A percentile compares a stretch with the other conserved stretches of the same genome.
Conservation (phyloP, 2,113 vertebrate species). For the Shinisaurus crocodilurus region DNA sequence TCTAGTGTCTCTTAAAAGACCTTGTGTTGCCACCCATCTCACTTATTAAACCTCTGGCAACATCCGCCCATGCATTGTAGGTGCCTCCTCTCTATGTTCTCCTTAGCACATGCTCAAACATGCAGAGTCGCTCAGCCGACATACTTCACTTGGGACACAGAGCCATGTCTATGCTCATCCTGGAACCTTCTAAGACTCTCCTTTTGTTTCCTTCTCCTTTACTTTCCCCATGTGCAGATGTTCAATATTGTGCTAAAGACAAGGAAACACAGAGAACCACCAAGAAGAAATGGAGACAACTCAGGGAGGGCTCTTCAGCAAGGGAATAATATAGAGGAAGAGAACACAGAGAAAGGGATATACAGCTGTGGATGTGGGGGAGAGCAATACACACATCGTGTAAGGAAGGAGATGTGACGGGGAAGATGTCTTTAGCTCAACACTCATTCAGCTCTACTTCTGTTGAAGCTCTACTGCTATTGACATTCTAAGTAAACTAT, state of each 20-base stretch:
- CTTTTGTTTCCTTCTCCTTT: background rate
- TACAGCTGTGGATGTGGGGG: background rate
- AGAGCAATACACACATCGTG: background rate
- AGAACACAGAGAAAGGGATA: slow-evolving; percentile 1
- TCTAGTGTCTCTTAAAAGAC: background rate
- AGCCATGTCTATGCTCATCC: background rate
- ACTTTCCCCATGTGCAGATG: background rate
- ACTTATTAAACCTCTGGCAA: background rate
- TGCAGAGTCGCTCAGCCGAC: background rate
- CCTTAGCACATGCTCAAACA: background rate
- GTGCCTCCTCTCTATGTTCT: background rate
- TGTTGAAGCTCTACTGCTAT: background rate
- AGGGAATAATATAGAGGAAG: background rate
- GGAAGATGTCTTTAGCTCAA: background rate
- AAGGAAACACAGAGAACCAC: background rate
- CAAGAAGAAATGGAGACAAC: background rate
- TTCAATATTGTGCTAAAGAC: slow-evolving; percentile 15
- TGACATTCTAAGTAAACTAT: background rate
- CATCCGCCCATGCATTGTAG: background rate
- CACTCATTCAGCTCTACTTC: background rate
- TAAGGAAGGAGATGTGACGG: background rate
- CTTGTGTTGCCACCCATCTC: background rate
- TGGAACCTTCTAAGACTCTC: background rate
- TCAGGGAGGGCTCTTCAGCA: background rate
- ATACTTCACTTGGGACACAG: background rate